Evolutionary conservation across 2,888 invertebrate species (phyloP).

Genomic region (Mellilla xanthometata): DNA sequence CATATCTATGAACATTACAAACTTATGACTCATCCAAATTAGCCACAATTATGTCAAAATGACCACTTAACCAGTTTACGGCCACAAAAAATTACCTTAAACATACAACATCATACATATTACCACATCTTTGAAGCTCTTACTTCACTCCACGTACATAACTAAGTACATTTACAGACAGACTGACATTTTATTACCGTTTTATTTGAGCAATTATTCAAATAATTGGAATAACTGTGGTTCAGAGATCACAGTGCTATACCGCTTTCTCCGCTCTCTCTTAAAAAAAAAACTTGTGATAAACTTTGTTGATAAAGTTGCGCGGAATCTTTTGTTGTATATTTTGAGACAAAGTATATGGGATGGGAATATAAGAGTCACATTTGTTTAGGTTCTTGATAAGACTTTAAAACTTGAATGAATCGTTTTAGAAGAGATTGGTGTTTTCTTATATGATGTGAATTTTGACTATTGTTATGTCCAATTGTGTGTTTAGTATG

Average conservation of each 20-base stretch:
- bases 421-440: neutral
- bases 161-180: slow-evolving; percentile 6
- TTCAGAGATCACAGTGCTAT: slow-evolving; percentile 33
- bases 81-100: slow-evolving; percentile 9
- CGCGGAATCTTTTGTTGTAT: slow-evolving; percentile 28
- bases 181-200: slow-evolving; percentile 21
- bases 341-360: neutral
- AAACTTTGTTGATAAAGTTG: slow-evolving; percentile 22
- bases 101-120: slow-evolving; percentile 3
- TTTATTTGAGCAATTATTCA: slow-evolving; percentile 29
- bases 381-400: slow-evolving; percentile 16
- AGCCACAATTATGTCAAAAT: slow-evolving; percentile 14
- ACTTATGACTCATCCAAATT: slow-evolving; percentile 4
- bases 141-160: slow-evolving; percentile 9
- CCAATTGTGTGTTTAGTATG: no score
- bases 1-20: no score
- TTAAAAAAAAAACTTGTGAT: slow-evolving; percentile 9
- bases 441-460: neutral
- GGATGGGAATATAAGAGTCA: slow-evolving; percentile 11
- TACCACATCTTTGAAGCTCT: slow-evolving; percentile 11
- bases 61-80: slow-evolving; percentile 9
- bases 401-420: slow-evolving; percentile 12
- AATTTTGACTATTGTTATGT: neutral
- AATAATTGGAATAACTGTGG: slow-evolving; percentile 25
- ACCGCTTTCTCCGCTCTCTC: slow-evolving; percentile 34